phyloP scores from a whole-genome alignment of 1,140 invertebrate species.

The Zophobas morio region DNA sequence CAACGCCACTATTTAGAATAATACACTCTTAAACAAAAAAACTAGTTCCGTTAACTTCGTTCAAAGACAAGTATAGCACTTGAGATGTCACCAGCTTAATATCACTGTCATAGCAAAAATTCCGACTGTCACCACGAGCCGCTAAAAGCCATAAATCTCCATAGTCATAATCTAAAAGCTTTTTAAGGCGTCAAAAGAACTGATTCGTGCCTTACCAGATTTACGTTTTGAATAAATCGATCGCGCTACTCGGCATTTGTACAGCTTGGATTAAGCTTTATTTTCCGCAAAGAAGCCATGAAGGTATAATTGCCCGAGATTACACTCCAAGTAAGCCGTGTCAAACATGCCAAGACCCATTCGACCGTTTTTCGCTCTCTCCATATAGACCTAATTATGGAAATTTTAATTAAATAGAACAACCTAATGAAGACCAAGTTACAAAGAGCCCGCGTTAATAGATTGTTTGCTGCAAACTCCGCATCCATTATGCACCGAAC shows the following conservation, averaged over 20 bases:
- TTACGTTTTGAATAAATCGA: slow-evolving; percentile 36
- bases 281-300: slow-evolving; percentile 47
- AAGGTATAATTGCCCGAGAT: slow-evolving; percentile 33
- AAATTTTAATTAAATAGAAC: slow-evolving; percentile 35
- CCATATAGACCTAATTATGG: slow-evolving; percentile 1
- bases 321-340: not conserved
- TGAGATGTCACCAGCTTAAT: no score
- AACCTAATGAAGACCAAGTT: slow-evolving; percentile 19
- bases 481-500: slow-evolving; percentile 28
- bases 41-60: no score
- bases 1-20: no score
- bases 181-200: slow-evolving; percentile 37
- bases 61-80: no score
- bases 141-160: slow-evolving; percentile 1
- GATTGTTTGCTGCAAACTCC: slow-evolving; percentile 29
- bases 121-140: not conserved
- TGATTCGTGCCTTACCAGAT: slow-evolving; percentile 31
- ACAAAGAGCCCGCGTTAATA: slow-evolving; percentile 10
- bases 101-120: not conserved
- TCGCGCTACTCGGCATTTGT: slow-evolving; percentile 39
- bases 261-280: slow-evolving; percentile 46
- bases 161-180: slow-evolving; percentile 30
- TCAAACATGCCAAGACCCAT: not conserved
- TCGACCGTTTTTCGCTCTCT: not conserved
- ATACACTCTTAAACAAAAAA: no score